Evolutionary conservation across 2,113 vertebrate species (phyloP).

Genomic region (Connochaetes taurinus): DNA sequence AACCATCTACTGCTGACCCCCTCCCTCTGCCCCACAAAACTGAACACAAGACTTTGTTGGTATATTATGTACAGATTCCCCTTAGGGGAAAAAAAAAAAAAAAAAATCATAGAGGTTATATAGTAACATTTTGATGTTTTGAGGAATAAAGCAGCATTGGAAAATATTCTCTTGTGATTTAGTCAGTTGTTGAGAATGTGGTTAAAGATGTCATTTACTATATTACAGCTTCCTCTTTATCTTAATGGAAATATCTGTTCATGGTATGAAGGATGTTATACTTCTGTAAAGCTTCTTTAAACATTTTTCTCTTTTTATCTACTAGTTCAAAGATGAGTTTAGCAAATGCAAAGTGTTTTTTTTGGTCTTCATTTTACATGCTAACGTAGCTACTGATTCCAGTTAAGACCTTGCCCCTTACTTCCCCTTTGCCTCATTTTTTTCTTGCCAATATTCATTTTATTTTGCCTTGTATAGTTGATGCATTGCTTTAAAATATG

Average conservation of each 20-base stretch:
- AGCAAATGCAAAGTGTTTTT: background rate
- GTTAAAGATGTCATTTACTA: background rate
- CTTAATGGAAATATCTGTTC: slow-evolving; percentile 1
- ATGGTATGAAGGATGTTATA: background rate
- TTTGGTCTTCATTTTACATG: background rate
- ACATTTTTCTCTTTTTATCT: background rate
- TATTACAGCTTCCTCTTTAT: background rate
- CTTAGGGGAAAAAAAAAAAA: background rate
- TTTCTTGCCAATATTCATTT: slow-evolving; percentile 1
- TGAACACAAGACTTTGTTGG: background rate
- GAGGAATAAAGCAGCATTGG: background rate
- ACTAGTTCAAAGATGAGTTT: background rate
- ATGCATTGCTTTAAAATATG: background rate
- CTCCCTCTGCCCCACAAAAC: background rate
- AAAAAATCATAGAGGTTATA: background rate
- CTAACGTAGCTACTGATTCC: background rate
- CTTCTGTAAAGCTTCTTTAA: background rate
- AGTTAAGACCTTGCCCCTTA: background rate
- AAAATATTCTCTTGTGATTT: slow-evolving; percentile 21
- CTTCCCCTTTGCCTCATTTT: background rate
- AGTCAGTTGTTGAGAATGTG: background rate
- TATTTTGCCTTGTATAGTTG: background rate
- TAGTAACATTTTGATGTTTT: background rate
- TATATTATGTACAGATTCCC: background rate
- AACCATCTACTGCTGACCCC: background rate